Base-by-base conservation (phyloP, 64 coral and sea anemone genomes). In the Platygyra sinensis region DNA sequence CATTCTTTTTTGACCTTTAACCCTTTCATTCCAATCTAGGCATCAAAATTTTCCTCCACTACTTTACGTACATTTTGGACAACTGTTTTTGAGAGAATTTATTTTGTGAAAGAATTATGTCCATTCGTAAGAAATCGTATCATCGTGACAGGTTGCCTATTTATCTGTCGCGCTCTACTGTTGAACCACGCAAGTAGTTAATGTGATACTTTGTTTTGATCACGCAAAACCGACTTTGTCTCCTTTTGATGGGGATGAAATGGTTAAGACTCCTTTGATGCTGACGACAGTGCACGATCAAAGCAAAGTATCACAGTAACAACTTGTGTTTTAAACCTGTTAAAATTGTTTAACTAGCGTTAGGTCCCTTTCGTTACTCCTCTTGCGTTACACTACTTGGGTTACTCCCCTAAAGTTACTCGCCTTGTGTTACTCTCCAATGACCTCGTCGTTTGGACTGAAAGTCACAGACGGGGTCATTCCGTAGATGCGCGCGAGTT, bases 401-500 rank as follows among this genome's bases (percentile, higher is more conserved):
- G 38, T 0, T 52, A 22, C 24, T 52, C 10, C 2, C 42, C 42
- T 46, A 46, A 46, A 15, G 10, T 0, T 3, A 27, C n/a, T 28
- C 13, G 0, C 20, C 8, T 20, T 24, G 19, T 20, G 5, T 83
- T 52, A 92, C 73, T 77, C 83, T 91, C 90, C 74, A 52, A 96
- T 96, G 20, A 96, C 86, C 32, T 96, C 95, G 17, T 96, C 88
- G 25, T 96, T 30, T 20, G 60, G 88, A 36, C 85, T 94, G 49
- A 96, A 96, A 8, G 91, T 87, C 50, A 96, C 91, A 55, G 75
- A 87, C 29, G 84, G 91, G 30, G 89, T 60, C 75, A 73, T 78
- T 30, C 95, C 91, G 84, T 94, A 96, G 82, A 96, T 90, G 22
- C 74, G 83, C 12, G 91, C 95, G 16, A 96, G 84, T 39, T 91